Conservation (phyloP, 2,797 vertebrate genomes). For the Coendou prehensilis region DNA sequence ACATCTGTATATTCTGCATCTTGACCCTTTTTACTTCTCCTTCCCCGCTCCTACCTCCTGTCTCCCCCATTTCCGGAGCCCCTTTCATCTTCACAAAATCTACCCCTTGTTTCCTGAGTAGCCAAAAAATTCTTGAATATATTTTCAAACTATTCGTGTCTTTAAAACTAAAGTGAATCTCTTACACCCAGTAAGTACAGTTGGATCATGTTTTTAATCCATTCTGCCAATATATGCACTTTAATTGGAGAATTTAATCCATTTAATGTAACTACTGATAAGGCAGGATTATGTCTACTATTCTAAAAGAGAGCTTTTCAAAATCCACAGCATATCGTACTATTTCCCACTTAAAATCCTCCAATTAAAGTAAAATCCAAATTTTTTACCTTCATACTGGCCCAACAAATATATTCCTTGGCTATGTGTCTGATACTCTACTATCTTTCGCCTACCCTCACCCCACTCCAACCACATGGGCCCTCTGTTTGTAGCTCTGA, state of each 20-base stretch:
- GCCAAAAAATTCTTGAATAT: background rate
- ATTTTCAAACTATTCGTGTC: constrained; percentile 1
- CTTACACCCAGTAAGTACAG: background rate
- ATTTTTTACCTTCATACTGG: background rate
- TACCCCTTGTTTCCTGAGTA: background rate
- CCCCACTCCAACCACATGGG: too few relatives aligned
- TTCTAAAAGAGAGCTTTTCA: background rate
- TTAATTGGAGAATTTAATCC: constrained; percentile 16
- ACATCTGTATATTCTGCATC: background rate
- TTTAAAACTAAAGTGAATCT: background rate
- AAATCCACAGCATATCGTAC: background rate
- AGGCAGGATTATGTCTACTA: background rate
- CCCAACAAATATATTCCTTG: background rate
- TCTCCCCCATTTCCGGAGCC: background rate
- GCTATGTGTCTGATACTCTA: background rate
- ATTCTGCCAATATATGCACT: background rate
- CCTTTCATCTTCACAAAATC: background rate
- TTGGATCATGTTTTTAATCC: background rate
- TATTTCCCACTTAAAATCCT: constrained; percentile 21
- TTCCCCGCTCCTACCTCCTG: background rate
- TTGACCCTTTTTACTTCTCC: background rate
- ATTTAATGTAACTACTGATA: constrained; percentile 43
- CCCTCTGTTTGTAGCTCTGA: background rate
- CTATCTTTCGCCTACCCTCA: background rate
- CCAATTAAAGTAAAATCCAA: background rate